Base-by-base conservation (phyloP, 2,113 vertebrate genomes). In the Pogona vitticeps region DNA sequence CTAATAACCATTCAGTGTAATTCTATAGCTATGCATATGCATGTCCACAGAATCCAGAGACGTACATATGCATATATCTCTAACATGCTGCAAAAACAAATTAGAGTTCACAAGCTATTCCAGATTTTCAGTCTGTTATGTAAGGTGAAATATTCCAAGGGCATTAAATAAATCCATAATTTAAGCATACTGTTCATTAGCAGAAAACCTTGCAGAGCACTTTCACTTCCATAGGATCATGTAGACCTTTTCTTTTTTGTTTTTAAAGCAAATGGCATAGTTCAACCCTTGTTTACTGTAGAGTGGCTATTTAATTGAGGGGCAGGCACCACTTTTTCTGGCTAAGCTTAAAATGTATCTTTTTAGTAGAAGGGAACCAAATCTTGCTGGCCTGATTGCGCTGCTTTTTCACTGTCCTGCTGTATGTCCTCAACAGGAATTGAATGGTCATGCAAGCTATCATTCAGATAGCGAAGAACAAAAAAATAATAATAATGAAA, bases 211-310 rank as follows among this genome's bases (percentile, higher is more conserved):
- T 88, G 33, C 9, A 18, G 71, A 40, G 59, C 0, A 17, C 0
- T 9, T 89, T 56, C n/a, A 84, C 36, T n/a, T n/a, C n/a, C n/a
- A n/a, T n/a, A 76, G 38, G 71, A 76, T 9, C 52, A 0, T 18
- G 4, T 2, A 21, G n/a, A n/a, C n/a, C n/a, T n/a, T n/a, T n/a
- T n/a, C n/a, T n/a, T n/a, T n/a, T n/a, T n/a, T n/a, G n/a, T n/a
- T n/a, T n/a, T n/a, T n/a, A n/a, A n/a, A n/a, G n/a, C n/a, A n/a
- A n/a, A n/a, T n/a, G n/a, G n/a, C 21, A 67, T 26, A 88, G 81
- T 90, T 83, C 46, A 18, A 1, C 84, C 17, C 52, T 89, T 12
- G 81, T n/a, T 2, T 91, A 31, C 78, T 71, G 42, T 14, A 77
- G 17, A 21, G 40, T 75, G 38, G 67, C 33, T 46, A 26, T 26